Evolutionary conservation across 2,888 invertebrate species (phyloP).

Genomic region (Hirtodrosophila alboralis): DNA sequence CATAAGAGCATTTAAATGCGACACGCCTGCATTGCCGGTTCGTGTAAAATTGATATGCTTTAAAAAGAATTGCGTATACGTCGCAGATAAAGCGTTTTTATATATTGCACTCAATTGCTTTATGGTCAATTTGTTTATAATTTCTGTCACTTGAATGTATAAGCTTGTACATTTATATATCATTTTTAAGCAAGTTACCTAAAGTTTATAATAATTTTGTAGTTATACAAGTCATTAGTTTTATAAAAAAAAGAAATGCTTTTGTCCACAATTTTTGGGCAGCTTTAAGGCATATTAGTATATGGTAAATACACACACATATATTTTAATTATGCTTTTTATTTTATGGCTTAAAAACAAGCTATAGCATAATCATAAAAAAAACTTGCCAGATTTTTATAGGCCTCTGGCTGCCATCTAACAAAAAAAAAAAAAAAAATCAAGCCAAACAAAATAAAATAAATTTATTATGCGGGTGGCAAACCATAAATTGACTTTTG

Average conservation of each 20-base stretch:
- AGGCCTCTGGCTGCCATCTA: conserved; percentile 9
- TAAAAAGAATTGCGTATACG: conserved; percentile 14
- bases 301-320: neutral
- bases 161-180: too few species aligned
- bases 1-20: conserved; percentile 32
- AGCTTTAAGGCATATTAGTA: too few species aligned
- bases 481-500: conserved; percentile 70
- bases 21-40: conserved; percentile 3
- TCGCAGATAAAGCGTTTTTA: neutral
- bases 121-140: conserved; percentile 9
- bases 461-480: conserved; percentile 61
- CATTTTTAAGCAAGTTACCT: too few species aligned
- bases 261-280: too few species aligned
- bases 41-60: neutral
- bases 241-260: too few species aligned
- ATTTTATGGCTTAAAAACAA: conserved; percentile 35
- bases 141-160: too few species aligned
- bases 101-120: conserved; percentile 3
- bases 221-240: too few species aligned
- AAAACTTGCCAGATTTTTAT: conserved; percentile 30
- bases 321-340: conserved; percentile 48
- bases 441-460: conserved; percentile 47
- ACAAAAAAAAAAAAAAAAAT: conserved; percentile 30
- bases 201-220: too few species aligned
- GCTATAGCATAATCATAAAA: conserved; percentile 37